Evolutionary conservation across 1,140 invertebrate species (phyloP).

Genomic region (Orius insidiosus): DNA sequence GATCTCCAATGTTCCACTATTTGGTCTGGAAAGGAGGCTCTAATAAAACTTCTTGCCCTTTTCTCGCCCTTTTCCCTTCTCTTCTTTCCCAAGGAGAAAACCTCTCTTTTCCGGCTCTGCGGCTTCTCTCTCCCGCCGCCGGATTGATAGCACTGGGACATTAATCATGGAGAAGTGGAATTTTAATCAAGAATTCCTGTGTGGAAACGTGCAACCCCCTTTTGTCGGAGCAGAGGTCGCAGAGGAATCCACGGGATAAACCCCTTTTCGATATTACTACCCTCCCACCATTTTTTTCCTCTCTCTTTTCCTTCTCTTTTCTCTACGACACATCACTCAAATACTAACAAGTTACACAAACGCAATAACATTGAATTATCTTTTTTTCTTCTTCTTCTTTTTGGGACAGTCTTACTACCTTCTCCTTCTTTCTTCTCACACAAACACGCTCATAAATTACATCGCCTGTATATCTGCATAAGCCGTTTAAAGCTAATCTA

Average conservation of each 20-base stretch:
- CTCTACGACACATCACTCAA: not conserved
- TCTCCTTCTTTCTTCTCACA: not conserved
- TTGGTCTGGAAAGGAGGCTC: too few species aligned
- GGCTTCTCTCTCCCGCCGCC: too few species aligned
- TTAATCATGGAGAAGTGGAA: conserved; percentile 9
- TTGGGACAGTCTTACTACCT: not conserved
- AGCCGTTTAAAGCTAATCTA: too few species aligned
- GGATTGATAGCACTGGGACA: conserved; percentile 3
- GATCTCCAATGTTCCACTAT: too few species aligned
- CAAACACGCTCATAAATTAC: too few species aligned
- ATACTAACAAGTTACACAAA: too few species aligned
- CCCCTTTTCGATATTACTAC: not conserved
- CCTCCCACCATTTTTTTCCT: not conserved
- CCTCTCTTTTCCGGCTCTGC: too few species aligned
- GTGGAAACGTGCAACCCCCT: not conserved
- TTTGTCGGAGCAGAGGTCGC: not conserved
- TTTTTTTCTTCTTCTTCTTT: not conserved
- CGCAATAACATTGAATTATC: not conserved
- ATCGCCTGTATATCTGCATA: too few species aligned
- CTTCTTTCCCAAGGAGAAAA: too few species aligned
- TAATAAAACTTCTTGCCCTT: too few species aligned
- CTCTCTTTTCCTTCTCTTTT: not conserved
- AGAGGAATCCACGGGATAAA: not conserved
- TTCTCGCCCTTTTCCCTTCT: too few species aligned
- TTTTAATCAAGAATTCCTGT: conserved; percentile 9